A percentile compares a stretch with the other conserved stretches of the same genome.
phyloP scores from a whole-genome alignment of 2,113 vertebrate species.

The Mustela lutreola region DNA sequence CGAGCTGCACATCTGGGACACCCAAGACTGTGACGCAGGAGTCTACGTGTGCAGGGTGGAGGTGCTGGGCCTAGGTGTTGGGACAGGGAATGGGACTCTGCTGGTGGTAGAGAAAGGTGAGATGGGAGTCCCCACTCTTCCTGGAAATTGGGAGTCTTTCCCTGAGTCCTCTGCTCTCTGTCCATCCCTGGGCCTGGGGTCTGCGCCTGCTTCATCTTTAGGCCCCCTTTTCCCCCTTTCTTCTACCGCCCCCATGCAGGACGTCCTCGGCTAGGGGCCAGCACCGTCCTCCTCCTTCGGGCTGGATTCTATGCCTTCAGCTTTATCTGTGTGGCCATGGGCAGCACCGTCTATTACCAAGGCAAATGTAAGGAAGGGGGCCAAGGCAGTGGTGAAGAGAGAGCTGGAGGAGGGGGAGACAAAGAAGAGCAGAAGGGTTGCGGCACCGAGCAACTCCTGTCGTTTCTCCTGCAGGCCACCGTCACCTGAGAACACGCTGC shows the following conservation, averaged over 20 bases:
- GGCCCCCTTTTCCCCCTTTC: neutral
- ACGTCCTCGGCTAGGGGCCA: neutral
- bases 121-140: neutral
- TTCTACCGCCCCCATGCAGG: neutral
- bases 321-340: slow-evolving; percentile 53
- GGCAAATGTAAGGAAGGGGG: slow-evolving; percentile 39
- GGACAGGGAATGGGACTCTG: slow-evolving; percentile 45
- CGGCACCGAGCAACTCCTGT: rapidly evolving
- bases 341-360: slow-evolving; percentile 62
- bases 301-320: slow-evolving; percentile 54
- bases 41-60: slow-evolving; percentile 66
- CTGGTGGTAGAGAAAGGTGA: slow-evolving; percentile 70
- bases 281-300: slow-evolving; percentile 15
- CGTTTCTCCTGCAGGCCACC: neutral
- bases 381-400: neutral
- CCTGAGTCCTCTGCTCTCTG: neutral
- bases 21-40: neutral
- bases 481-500: neutral
- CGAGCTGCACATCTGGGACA: slow-evolving; percentile 54
- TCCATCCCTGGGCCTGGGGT: neutral
- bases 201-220: neutral
- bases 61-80: slow-evolving; percentile 19
- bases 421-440: neutral
- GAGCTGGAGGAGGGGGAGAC: neutral
- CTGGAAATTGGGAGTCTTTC: neutral